Evolutionary conservation across 1,140 invertebrate genomes (phyloP).

Genomic region (Cyphomyrmex costatus): DNA sequence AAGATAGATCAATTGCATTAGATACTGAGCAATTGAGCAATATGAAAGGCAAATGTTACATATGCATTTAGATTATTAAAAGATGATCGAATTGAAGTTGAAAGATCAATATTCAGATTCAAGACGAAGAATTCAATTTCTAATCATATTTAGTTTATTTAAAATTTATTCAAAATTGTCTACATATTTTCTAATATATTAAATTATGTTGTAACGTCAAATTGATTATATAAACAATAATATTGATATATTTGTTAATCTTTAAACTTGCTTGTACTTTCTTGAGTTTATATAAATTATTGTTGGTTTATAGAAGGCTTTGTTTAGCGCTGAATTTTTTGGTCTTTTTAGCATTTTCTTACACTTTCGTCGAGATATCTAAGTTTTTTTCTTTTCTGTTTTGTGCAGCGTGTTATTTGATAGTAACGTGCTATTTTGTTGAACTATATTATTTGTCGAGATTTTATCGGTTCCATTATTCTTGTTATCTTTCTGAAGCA

Average conservation of each 20-base stretch:
- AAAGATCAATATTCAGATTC: background rate
- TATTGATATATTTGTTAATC: slow-evolving; percentile 17
- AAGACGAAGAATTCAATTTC: background rate
- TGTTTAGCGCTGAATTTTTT: slow-evolving; percentile 22
- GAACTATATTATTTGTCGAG: background rate
- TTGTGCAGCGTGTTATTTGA: slow-evolving; percentile 18
- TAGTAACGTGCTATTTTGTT: slow-evolving; percentile 25
- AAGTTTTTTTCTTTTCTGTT: slow-evolving; percentile 23
- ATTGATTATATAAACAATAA: slow-evolving; percentile 13
- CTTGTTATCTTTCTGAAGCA: background rate
- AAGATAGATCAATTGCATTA: background rate
- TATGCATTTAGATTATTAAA: slow-evolving; percentile 1
- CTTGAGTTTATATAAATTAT: slow-evolving; percentile 14
- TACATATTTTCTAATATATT: slow-evolving; percentile 4
- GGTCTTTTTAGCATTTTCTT: background rate
- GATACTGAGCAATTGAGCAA: background rate
- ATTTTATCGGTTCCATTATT: slow-evolving; percentile 12
- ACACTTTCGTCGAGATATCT: background rate
- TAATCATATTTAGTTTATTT: slow-evolving; percentile 1
- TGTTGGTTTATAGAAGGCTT: background rate
- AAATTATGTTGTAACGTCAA: slow-evolving; percentile 11
- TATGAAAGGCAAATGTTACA: background rate
- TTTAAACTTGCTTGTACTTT: background rate
- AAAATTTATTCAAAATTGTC: slow-evolving; percentile 44
- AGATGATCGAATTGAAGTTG: background rate